A percentile compares a stretch with the other conserved stretches of the same genome.
These are phyloP conservation scores for Timandra comae DNA, from an alignment of 2,888 invertebrate species.

Conservation along the genomic window DNA sequence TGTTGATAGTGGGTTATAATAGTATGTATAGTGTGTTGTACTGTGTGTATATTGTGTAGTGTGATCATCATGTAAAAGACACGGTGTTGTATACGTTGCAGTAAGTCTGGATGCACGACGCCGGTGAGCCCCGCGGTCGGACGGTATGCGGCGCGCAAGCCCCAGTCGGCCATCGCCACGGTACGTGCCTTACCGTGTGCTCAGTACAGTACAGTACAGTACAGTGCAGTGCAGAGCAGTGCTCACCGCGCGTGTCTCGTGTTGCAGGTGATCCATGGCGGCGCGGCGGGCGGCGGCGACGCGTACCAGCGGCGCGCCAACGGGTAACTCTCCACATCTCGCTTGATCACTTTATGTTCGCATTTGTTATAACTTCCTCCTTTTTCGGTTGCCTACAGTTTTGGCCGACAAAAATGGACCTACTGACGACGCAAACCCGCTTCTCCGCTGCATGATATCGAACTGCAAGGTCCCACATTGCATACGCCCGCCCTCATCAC, in stretches of 20 bases:
- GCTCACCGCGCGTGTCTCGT: neutral
- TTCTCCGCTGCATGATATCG: neutral
- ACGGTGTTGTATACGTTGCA: too few species aligned
- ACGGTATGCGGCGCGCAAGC: slow-evolving; percentile 46
- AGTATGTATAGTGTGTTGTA: too few species aligned
- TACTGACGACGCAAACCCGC: slow-evolving; percentile 9
- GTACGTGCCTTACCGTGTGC: slow-evolving; percentile 25
- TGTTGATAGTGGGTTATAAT: too few species aligned
- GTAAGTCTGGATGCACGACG: too few species aligned
- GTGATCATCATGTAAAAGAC: too few species aligned
- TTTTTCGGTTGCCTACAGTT: slow-evolving; percentile 32
- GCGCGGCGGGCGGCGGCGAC: slow-evolving; percentile 11
- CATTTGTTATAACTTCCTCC: slow-evolving; percentile 14
- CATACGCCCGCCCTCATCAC: too few species aligned
- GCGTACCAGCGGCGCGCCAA: slow-evolving; percentile 8
- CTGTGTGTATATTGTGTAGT: too few species aligned
- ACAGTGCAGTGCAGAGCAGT: too few species aligned
- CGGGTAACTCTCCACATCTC: too few species aligned
- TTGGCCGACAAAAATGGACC: slow-evolving; percentile 9
- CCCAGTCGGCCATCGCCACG: slow-evolving; percentile 40
- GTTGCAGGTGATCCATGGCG: slow-evolving; percentile 48
- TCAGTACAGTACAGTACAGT: too few species aligned
- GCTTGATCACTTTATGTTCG: slow-evolving; percentile 5
- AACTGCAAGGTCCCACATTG: too few species aligned
- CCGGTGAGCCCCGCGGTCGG: slow-evolving; percentile 33